Base-by-base conservation (phyloP, 2,888 invertebrate species). In the Pyralis farinalis region DNA sequence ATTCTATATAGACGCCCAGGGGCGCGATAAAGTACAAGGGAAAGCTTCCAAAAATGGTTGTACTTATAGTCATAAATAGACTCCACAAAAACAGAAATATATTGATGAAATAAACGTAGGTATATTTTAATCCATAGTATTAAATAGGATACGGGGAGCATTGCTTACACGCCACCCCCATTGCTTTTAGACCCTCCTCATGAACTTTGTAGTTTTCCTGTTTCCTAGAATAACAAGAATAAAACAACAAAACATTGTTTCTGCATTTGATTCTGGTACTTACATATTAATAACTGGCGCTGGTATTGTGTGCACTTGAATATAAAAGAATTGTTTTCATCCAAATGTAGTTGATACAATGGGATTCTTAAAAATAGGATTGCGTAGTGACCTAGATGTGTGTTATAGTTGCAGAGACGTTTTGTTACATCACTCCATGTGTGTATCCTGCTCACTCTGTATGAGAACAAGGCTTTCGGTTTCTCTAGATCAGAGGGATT, bases 311-410 rank as follows among this genome's bases (percentile, higher is more conserved):
- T 37, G 37, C 43, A 31, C 37, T 48, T 37, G 41, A 37, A 44
- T 43, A 43, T 44, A 39, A 44, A 50, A 40, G 43, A 46, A 47
- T 43, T 46, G 47, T 42, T 42, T 46, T 46, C 47, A 44, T 43
- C 35, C 42, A 37, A 43, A 36, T 40, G 42, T 44, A 43, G 42
- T 39, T 43, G 37, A 39, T 42, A 47, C 43, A 47, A 51, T 44
- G 25, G 20, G 11, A 33, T 44, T 40, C 40, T 44, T 46, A 41
- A 51, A 51, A 51, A 51, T 43, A 43, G 35, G 50, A 56, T 51
- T 44, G 51, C 52, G 58, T 54, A 58, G 55, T 63, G 67, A 61
- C 71, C 63, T 51, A 63, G 51, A 63, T 69, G 47, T 51, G 58
- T 53, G 53, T 59, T 58, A 53, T 49, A 50, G 51, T 53, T 55